Base-by-base conservation (phyloP, 53 echinoderm and acorn worm genomes). In the Glandiceps talaboti region DNA sequence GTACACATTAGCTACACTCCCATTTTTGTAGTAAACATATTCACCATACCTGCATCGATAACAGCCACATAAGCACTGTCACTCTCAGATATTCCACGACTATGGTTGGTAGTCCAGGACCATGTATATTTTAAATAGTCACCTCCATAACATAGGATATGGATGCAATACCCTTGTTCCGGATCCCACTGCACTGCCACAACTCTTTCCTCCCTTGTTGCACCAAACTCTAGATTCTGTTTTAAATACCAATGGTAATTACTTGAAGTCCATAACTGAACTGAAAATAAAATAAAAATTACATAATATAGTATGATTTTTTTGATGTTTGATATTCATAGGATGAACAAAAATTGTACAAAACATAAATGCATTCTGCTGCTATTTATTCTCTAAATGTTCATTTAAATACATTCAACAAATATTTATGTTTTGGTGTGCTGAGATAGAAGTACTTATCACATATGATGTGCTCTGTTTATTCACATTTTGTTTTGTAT, bases 161-260 rank as follows among this genome's bases (percentile, higher is more conserved):
- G 97, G 28, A 97, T 88, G 64, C 91, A 85, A 82, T 91, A 88
- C 75, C 87, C 89, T 76, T 91, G 97, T 75, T 97, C 97, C 28
- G 92, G 97, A 84, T 90, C 97, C 91, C 91, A 97, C 77, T 84
- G 84, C 77, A 97, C 31, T 25, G 97, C 88, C 27, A 80, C 85
- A 32, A 97, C 81, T 77, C 86, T 78, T 27, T 91, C 82, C 73
- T 27, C 76, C 0, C 75, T 29, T 29, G 30, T 1, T 31, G 83
- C 87, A 14, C 83, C 73, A 77, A 97, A 97, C 30, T 92, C 83
- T 0, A 97, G 86, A 31, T 84, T 91, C 77, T 97, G 97, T 74
- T 97, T 97, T 32, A 97, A 82, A 80, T 97, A 97, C 93, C 93
- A 97, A 85, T 97, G 97, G 29, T 97, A 93, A 82, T 97, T 97